Base-by-base conservation (phyloP, 2,797 vertebrate genomes). In the Myiothlypis chrysogaster region DNA sequence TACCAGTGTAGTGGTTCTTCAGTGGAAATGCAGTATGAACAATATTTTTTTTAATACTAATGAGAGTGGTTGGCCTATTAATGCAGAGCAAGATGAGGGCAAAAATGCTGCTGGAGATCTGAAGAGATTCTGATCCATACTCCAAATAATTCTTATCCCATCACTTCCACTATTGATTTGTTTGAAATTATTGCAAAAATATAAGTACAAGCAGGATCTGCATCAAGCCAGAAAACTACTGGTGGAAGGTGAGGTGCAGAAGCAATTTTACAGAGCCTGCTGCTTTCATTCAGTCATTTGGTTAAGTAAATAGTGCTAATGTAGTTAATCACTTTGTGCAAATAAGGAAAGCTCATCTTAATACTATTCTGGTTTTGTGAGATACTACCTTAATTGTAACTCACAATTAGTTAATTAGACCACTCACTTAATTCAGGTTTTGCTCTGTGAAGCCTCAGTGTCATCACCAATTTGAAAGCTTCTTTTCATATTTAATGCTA, bases 261-360 rank as follows among this genome's bases (percentile, higher is more conserved):
- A 66, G 32, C 17, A 87, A 41, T 85, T 89, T 85, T 50, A 55
- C 24, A 69, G 79, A 89, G 13, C 30, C 53, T 83, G 25, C 69
- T 92, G 64, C 39, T 75, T 87, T 85, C 28, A 72, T 83, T 89
- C 59, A 78, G 86, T 77, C 50, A 43, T 87, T 93, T 81, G 46
- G 69, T 90, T 90, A 72, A 95, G 69, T 91, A 94, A 94, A 91
- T 39, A 49, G 55, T 88, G 39, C n/a, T 86, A 63, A 76, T 86
- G 41, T 19, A 90, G 46, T 69, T 93, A 86, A 94, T 95, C 39
- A 69, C 12, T 83, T 88, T 41, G 55, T 50, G 50, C 83, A 93
- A 86, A 88, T 93, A 91, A 84, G 66, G 44, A 83, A 91, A 86
- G 55, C 63, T 81, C 6, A 3, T 84, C 61, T 89, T 87, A 89